phyloP scores from a whole-genome alignment of 2,113 vertebrate genomes.

The Neodon shergylaensis region DNA sequence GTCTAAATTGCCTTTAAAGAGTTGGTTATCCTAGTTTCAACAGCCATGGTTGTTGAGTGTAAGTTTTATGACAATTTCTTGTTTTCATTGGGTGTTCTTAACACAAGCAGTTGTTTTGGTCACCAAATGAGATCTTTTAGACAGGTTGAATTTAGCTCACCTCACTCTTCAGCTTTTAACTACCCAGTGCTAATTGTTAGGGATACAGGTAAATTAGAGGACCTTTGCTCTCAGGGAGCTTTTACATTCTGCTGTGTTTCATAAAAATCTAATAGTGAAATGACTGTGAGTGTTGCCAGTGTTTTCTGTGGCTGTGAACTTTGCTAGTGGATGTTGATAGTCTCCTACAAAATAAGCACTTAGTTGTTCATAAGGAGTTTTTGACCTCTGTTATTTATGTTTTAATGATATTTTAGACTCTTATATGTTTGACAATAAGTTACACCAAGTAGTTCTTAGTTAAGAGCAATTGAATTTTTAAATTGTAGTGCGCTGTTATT shows the following conservation, averaged over 20 bases:
- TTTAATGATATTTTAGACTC: slow-evolving; percentile 48
- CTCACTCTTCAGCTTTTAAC: slow-evolving; percentile 13
- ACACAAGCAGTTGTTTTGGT: slow-evolving; percentile 34
- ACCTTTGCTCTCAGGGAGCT: slow-evolving; percentile 31
- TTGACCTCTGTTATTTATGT: slow-evolving; percentile 21
- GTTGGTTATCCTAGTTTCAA: slow-evolving; percentile 26
- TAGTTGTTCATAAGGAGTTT: slow-evolving; percentile 39
- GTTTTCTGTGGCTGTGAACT: slow-evolving; percentile 56
- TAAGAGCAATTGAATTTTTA: slow-evolving; percentile 54
- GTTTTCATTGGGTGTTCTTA: slow-evolving; percentile 44
- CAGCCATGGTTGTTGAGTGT: slow-evolving; percentile 29
- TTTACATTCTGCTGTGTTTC: slow-evolving; percentile 45
- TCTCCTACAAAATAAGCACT: not conserved
- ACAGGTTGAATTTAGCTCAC: slow-evolving; percentile 36
- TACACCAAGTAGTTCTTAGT: slow-evolving; percentile 45
- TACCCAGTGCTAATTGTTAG: slow-evolving; percentile 19
- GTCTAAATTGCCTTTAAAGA: slow-evolving; percentile 49
- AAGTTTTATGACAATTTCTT: not conserved
- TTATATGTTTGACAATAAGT: slow-evolving; percentile 50
- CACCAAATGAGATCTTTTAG: slow-evolving; percentile 42
- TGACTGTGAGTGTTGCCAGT: slow-evolving; percentile 9
- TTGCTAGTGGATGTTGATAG: slow-evolving; percentile 44
- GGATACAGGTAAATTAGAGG: slow-evolving; percentile 14
- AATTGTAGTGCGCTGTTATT: slow-evolving; percentile 57
- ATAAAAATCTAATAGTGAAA: slow-evolving; percentile 42